phyloP scores from a whole-genome alignment of 2,888 invertebrate genomes.

The Drosophila paramelanica region DNA sequence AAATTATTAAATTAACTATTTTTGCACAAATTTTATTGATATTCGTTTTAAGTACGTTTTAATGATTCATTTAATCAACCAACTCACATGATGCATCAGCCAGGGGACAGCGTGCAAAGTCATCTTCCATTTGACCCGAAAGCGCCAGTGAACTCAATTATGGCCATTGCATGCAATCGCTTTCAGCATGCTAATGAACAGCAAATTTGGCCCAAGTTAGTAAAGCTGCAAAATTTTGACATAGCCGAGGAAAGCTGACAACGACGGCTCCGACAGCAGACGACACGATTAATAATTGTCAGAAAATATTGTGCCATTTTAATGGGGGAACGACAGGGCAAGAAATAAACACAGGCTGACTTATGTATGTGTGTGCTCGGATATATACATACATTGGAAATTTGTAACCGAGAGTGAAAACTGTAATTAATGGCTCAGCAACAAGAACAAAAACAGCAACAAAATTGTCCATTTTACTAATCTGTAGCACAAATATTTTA shows the following conservation, averaged over 20 bases:
- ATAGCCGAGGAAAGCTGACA: conserved; percentile 11
- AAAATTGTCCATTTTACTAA: conserved; percentile 78
- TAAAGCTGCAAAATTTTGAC: conserved; percentile 23
- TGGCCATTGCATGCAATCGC: conserved; percentile 30
- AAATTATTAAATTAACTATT: background rate
- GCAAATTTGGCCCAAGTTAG: conserved; percentile 27
- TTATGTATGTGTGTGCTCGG: conserved; percentile 1
- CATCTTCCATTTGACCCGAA: conserved; percentile 29
- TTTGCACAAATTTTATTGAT: background rate
- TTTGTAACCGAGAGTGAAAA: conserved; percentile 61
- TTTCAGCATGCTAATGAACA: conserved; percentile 50
- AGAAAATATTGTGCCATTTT: conserved; percentile 49
- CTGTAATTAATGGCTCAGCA: conserved; percentile 72
- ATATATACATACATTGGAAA: conserved; percentile 25
- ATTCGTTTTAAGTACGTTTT: background rate
- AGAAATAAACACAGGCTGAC: background rate
- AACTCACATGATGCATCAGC: background rate
- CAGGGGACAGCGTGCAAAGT: background rate
- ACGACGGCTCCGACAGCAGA: conserved; percentile 47
- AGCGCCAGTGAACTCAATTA: conserved; percentile 52
- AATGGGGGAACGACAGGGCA: conserved; percentile 24
- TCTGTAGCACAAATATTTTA: conserved; percentile 77
- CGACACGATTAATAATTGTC: conserved; percentile 79
- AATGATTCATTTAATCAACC: background rate
- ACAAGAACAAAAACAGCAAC: conserved; percentile 37